Base-by-base conservation (phyloP, 2,888 invertebrate genomes). In the Doris montereyensis region DNA sequence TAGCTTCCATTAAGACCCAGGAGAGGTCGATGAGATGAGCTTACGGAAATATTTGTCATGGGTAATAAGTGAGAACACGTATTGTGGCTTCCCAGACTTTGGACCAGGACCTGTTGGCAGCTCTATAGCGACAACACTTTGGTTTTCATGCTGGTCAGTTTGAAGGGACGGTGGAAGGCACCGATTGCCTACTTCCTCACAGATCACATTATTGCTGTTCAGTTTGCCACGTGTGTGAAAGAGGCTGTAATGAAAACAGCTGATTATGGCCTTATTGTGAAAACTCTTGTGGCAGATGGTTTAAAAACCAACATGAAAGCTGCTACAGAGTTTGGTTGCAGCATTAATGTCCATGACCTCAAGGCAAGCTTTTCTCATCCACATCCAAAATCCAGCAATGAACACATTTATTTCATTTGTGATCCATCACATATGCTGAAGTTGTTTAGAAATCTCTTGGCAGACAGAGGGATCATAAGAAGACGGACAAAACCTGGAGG, bases 1-100 rank as follows among this genome's bases (percentile, higher is more conserved):
- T 17, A 8, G 28, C 67, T 24, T 2, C 17, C 10, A 67, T 28
- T 26, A 26, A 26, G 10, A 30, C 24, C 3, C 3, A 5, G 5
- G 10, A 67, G 10, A 67, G 28, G 57, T 74, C 13, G 74, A 74
- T 74, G 74, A 30, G 28, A 74, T 74, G 74, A 58, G 26, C 21
- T 26, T 60, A 28, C 57, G 58, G 74, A 74, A 57, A 26, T 57
- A 74, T 17, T 57, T 74, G 3, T 28, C 60, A 4, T 74, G n/a
- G 57, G 35, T 26, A n/a, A 30, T 17, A 13, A 26, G n/a, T 13
- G 17, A 13, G 24, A 26, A 57, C 13, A 17, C 5, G 4, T 74
- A 74, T 74, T 13, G 17, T 1, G 67, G 67, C 10, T 30, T 28
- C 30, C 28, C 30, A 4, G 67, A 67, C n/a, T 67, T 21, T 28